Base-by-base conservation (phyloP, 2,888 invertebrate species). In the Molanna angustata region DNA sequence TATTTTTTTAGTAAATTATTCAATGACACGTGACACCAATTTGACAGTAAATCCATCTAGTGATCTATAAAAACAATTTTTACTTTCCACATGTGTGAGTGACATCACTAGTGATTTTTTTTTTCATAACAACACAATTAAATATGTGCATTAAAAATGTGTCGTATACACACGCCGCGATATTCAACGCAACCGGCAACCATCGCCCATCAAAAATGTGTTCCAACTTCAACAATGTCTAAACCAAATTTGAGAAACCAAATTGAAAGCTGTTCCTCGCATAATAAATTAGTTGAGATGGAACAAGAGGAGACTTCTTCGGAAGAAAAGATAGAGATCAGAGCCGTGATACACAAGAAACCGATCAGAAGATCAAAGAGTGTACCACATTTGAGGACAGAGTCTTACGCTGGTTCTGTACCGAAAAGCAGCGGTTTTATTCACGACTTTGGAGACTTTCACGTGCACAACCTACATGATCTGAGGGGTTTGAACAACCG, bases 301-400 rank as follows among this genome's bases (percentile, higher is more conserved):
- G 56, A 59, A 19, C 52, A 56, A 35, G 59, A 59, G 2, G 59
- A 59, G 2, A 56, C 59, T 2, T 58, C 58, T 1, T 56, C 56
- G n/a, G 59, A 56, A 1, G 59, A 59, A 22, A 51, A 52, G 35
- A 27, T 52, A 4, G 59, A 46, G 9, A 44, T 51, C 4, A 55
- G 41, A 14, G 19, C 42, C 17, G 49, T 49, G 16, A 13, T 49
- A 14, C 31, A 42, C 7, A 49, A 49, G 19, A 49, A 49, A 41
- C 20, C n/a, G 6, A 39, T 39, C 11, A n/a, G 21, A 2, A 33
- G 49, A 42, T 49, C 53, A 1, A 54, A 52, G 42, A 59, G 59
- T 32, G 48, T 59, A 2, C 59, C 59, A 4, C 56, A 59, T 27
- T 14, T 59, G 4, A 39, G 49, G 27, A 54, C 59, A 1, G 59